Evolutionary conservation across 1,140 invertebrate species (phyloP).

Genomic region (Archivesica marissinica): DNA sequence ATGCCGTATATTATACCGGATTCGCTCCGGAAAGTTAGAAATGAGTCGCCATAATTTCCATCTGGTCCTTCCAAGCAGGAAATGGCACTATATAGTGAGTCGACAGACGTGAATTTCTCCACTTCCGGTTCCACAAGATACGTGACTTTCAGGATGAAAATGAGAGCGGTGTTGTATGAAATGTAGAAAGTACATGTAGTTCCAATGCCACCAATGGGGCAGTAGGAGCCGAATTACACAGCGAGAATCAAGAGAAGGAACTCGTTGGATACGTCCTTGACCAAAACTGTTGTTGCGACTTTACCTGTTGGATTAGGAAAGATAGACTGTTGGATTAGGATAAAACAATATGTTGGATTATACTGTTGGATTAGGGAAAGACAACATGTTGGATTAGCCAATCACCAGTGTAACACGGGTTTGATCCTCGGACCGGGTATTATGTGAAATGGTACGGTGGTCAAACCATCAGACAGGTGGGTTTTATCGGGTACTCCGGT

Average conservation of each 20-base stretch:
- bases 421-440: no score
- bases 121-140: conserved; percentile 61
- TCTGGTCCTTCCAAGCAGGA: conserved; percentile 69
- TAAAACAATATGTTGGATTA: no score
- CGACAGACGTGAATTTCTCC: conserved; percentile 4
- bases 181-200: conserved; percentile 84
- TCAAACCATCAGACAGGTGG: no score
- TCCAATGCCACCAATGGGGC: conserved; percentile 82
- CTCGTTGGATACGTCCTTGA: conserved; percentile 70
- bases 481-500: no score
- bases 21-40: conserved; percentile 69
- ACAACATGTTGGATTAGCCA: no score
- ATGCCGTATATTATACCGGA: conserved; percentile 63
- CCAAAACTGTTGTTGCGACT: conserved; percentile 62
- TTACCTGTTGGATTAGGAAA: no score
- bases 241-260: conserved; percentile 72
- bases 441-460: no score
- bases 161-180: conserved; percentile 82
- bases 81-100: conserved; percentile 4
- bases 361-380: no score
- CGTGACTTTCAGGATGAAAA: conserved; percentile 69
- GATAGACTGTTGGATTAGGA: no score
- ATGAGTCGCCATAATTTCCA: conserved; percentile 72
- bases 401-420: no score
- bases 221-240: conserved; percentile 80